phyloP scores from a whole-genome alignment of 2,113 vertebrate species.

The Pseudorhombus dupliciocellatus region DNA sequence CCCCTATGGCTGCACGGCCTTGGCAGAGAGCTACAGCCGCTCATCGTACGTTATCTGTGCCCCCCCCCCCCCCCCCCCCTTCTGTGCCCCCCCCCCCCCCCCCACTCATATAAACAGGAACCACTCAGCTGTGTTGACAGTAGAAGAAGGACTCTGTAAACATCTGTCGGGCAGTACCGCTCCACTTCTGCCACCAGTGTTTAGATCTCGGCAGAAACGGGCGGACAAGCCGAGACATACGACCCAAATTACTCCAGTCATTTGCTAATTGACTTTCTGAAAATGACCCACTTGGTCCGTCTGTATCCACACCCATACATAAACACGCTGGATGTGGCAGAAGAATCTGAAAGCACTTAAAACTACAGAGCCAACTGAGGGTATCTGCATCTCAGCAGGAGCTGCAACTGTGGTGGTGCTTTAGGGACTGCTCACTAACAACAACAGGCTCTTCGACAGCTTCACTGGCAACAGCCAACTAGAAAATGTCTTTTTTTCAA shows the following conservation, averaged over 20 bases:
- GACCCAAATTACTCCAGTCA: conserved; percentile 9
- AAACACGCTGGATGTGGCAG: not conserved
- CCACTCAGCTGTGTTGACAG: conserved; percentile 71
- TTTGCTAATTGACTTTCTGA: not conserved
- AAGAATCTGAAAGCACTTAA: not conserved
- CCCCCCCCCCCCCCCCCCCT: too few relatives aligned
- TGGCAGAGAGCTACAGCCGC: not conserved
- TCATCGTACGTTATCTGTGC: conserved; percentile 35
- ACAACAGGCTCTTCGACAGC: too few relatives aligned
- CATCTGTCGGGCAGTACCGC: conserved; percentile 53
- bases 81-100: too few relatives aligned
- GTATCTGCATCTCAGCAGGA: not conserved
- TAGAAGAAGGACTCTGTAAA: conserved; percentile 63
- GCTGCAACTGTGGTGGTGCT: too few relatives aligned
- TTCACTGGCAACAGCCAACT: too few relatives aligned
- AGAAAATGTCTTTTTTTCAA: too few relatives aligned
- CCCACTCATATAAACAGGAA: conserved; percentile 76
- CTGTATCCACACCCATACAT: not conserved
- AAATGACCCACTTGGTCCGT: conserved; percentile 42
- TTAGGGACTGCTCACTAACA: too few relatives aligned
- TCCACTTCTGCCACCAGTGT: conserved; percentile 65
- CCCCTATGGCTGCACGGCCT: not conserved
- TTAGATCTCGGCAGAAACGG: conserved; percentile 59
- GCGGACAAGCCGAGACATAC: conserved; percentile 23
- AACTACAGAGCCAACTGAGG: too few relatives aligned